Evolutionary conservation across 2,113 vertebrate genomes (phyloP), one percentile per base, ranked within the genome.

Genomic region (Stictonetta naevosa): DNA sequence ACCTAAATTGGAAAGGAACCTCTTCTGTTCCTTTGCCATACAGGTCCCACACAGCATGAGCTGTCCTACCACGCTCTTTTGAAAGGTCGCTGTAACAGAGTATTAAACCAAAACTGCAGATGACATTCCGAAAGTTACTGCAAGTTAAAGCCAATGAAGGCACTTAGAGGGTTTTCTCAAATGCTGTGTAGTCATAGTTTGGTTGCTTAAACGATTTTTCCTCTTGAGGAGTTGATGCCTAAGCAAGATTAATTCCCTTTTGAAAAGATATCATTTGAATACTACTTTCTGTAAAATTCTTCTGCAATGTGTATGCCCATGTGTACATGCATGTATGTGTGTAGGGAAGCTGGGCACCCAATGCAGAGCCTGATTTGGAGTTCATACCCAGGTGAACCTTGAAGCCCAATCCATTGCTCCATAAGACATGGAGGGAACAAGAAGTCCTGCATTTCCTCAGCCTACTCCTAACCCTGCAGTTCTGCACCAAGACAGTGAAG

Each of bases 401-500:
- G 46, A 88, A 80, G 50, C 20, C 21, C 26, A 58, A 10, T 3
- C 17, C 52, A 38, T 23, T 3, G 0, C 46, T 72, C 60, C 0
- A 0, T 31, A 68, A 77, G 42, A 42, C 46, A 52, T 0, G 0
- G 19, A 88, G 34, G 33, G 86, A 90, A 92, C 62, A 86, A 36
- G 58, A 46, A 75, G 86, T 48, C 90, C 76, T 26, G 8, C 40
- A 16, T 50, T 29, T 73, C 40, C 72, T 78, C 38, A 0, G 1
- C 60, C 60, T 38, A 64, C 46, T 88, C 60, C 76, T 23, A 71
- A 36, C 64, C 90, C 92, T 81, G 63, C 1, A 0, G 86, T 3
- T 0, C 60, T 71, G n/a, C 72, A 83, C 44, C 53, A 44, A 34
- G 92, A 96, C 86, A 95, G 79, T 78, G 83, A 95, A 71, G 69